These are phyloP conservation scores for Chrysolina haemoptera DNA, from an alignment of 2,888 invertebrate genomes.

Conservation along the genomic window DNA sequence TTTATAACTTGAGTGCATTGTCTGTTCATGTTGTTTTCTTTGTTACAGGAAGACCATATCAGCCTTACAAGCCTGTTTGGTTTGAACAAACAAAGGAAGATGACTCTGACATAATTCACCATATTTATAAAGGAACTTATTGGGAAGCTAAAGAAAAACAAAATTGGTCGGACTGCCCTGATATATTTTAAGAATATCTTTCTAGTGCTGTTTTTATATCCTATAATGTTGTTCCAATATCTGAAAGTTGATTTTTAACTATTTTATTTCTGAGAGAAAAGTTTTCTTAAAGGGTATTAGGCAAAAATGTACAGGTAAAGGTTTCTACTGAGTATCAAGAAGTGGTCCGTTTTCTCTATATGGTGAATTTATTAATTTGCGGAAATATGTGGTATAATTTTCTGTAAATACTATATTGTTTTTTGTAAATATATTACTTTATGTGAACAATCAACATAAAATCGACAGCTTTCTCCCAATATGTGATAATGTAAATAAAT, in stretches of 20 bases:
- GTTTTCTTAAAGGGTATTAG: constrained; percentile 28
- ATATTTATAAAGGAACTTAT: constrained; percentile 90
- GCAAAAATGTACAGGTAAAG: constrained; percentile 41
- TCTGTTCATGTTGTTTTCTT: constrained; percentile 24
- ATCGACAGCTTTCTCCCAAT: constrained; percentile 55
- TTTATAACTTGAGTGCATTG: too few relatives aligned
- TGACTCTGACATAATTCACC: constrained; percentile 81
- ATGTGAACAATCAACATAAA: constrained; percentile 46
- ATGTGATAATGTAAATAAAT: constrained; percentile 60
- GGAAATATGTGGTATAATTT: constrained; percentile 32
- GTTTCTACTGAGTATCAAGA: constrained; percentile 39
- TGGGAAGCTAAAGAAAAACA: constrained; percentile 92
- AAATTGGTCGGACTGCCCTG: constrained; percentile 93
- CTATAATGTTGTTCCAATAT: constrained; percentile 24
- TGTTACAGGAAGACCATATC: constrained; percentile 74
- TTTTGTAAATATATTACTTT: constrained; percentile 48
- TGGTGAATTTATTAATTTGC: constrained; percentile 43
- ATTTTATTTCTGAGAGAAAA: constrained; percentile 20
- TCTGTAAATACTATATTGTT: constrained; percentile 42
- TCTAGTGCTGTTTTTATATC: constrained; percentile 46
- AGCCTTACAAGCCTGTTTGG: constrained; percentile 88
- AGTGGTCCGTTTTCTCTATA: constrained; percentile 39
- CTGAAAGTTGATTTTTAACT: constrained; percentile 25
- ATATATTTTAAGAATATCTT: constrained; percentile 80
- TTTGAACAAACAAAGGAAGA: constrained; percentile 88